Conservation (phyloP, 2,113 vertebrate species). For the Phocoena sinus region DNA sequence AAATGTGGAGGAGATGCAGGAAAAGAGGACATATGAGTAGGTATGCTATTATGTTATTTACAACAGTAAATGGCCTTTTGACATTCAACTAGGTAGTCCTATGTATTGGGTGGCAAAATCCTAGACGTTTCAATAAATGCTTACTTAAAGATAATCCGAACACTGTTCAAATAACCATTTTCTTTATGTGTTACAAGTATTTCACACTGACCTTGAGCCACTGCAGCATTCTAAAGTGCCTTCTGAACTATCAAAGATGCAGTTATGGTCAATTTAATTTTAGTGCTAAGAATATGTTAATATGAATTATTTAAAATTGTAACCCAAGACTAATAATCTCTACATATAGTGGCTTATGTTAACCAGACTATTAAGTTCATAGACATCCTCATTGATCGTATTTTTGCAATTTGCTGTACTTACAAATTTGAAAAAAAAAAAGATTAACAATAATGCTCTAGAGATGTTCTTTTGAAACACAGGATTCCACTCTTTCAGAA, state of each 20-base stretch:
- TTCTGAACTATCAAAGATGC: background rate
- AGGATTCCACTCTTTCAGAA: background rate
- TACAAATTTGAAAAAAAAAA: background rate
- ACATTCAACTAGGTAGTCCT: background rate
- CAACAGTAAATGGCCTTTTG: background rate
- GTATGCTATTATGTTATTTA: background rate
- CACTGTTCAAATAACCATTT: background rate
- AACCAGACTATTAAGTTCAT: background rate
- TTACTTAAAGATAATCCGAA: background rate
- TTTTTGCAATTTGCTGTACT: background rate
- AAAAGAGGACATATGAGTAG: background rate
- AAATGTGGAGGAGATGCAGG: background rate
- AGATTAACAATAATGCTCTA: background rate
- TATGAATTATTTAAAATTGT: conserved; percentile 13
- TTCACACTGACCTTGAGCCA: background rate
- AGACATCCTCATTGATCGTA: background rate
- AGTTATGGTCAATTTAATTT: conserved; percentile 19
- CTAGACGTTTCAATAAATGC: background rate
- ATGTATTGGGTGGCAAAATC: background rate
- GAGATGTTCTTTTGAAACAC: background rate
- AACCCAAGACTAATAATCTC: background rate
- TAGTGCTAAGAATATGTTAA: conserved; percentile 28
- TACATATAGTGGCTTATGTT: background rate
- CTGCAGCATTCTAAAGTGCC: background rate
- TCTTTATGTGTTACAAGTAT: background rate